Evolutionary conservation across 2,113 vertebrate genomes (phyloP).

Genomic region (Sarotherodon lohbergeri): DNA sequence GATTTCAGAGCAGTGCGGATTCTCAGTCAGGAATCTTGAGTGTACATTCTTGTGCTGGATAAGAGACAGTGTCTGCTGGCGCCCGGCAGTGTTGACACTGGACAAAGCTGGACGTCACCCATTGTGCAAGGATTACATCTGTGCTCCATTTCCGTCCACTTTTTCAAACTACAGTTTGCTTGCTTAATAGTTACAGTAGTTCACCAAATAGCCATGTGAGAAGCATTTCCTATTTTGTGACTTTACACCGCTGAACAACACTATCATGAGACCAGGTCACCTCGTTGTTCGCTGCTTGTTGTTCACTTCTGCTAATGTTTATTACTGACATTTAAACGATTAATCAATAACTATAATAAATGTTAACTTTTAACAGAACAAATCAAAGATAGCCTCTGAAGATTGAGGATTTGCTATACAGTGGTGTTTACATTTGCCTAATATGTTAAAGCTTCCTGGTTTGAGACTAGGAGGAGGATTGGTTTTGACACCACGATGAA

Average conservation of each 20-base stretch:
- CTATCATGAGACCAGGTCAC: neutral
- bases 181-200: neutral
- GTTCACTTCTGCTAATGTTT: neutral
- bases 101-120: neutral
- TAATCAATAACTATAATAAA: neutral
- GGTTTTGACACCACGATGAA: neutral
- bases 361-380: neutral
- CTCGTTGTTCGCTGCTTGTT: neutral
- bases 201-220: neutral
- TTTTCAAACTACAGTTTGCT: neutral
- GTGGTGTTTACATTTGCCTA: neutral
- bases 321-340: neutral
- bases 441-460: neutral
- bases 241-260: neutral
- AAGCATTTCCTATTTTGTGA: neutral
- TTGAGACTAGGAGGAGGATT: neutral
- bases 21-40: neutral
- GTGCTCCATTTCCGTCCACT: neutral
- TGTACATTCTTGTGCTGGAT: neutral
- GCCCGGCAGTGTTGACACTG: neutral
- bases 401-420: neutral
- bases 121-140: neutral
- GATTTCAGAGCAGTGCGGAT: constrained; percentile 4
- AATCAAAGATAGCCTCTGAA: neutral
- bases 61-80: neutral